Conservation (phyloP, 2,797 vertebrate genomes). For the Halcyon smyrnensis region DNA sequence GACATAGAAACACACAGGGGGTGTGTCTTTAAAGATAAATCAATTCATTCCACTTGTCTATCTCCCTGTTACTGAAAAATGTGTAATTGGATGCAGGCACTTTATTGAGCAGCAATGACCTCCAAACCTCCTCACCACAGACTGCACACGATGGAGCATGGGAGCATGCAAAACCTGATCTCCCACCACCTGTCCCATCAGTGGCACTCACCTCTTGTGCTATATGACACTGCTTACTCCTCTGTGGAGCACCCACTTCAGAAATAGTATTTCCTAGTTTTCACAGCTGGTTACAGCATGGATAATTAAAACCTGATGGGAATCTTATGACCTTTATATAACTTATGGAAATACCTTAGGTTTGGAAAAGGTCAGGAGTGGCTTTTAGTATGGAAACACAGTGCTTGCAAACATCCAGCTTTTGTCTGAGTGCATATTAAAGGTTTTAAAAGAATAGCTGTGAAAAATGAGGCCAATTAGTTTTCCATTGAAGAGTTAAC, state of each 20-base stretch:
- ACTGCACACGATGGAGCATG: fast-evolving
- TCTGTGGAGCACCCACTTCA: neutral
- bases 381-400: neutral
- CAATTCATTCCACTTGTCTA: neutral
- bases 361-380: neutral
- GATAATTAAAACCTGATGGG: neutral
- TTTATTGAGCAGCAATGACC: neutral
- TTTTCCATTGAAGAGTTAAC: neutral
- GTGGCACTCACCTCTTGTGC: neutral
- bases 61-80: neutral
- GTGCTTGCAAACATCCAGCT: neutral
- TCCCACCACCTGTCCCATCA: neutral
- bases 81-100: neutral
- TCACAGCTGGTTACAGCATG: neutral
- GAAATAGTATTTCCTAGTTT: neutral
- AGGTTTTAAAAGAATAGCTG: neutral
- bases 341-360: neutral
- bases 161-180: fast-evolving
- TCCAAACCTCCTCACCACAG: neutral
- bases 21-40: neutral
- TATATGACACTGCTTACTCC: neutral
- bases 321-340: neutral
- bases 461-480: neutral
- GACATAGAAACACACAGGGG: neutral
- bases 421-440: neutral